Percentiles rank a stretch among this genome's conserved stretches.
Evolutionary conservation across 2,113 vertebrate species (phyloP).

Genomic region (Cyanoderma ruficeps): DNA sequence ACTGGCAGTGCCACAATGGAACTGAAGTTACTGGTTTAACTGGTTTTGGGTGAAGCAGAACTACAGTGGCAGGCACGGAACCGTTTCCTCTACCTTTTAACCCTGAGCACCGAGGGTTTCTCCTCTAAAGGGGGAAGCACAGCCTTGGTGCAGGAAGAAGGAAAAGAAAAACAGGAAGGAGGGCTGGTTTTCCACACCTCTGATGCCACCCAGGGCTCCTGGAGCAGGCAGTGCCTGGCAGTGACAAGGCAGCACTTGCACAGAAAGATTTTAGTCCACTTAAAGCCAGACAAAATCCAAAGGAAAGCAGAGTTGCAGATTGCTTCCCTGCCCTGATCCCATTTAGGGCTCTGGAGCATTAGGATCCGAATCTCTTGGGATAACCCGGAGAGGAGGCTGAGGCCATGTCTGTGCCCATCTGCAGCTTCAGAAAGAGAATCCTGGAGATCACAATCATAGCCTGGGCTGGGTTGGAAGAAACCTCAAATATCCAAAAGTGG

Average conservation of each 20-base stretch:
- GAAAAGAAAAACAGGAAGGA: neutral
- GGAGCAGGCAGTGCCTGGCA: neutral
- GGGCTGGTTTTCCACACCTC: neutral
- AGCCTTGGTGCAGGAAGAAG: neutral
- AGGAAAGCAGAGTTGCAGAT: neutral
- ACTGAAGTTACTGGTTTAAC: neutral
- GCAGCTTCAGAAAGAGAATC: neutral
- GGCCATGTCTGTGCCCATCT: neutral
- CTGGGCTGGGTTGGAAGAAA: neutral
- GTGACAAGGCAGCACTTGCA: neutral
- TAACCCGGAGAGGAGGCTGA: neutral
- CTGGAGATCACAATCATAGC: neutral
- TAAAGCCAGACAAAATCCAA: neutral
- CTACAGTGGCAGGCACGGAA: neutral
- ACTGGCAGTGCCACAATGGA: neutral
- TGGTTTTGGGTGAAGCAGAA: neutral
- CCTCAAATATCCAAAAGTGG: neutral
- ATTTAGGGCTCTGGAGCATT: neutral
- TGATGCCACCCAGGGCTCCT: neutral
- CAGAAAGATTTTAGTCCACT: slow-evolving; percentile 12
- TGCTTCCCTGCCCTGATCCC: neutral
- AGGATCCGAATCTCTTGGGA: neutral
- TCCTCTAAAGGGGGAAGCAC: neutral
- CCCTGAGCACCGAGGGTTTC: neutral
- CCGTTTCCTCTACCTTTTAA: neutral